Evolutionary conservation across 2,113 vertebrate species (phyloP).

Genomic region (Tyto alba): DNA sequence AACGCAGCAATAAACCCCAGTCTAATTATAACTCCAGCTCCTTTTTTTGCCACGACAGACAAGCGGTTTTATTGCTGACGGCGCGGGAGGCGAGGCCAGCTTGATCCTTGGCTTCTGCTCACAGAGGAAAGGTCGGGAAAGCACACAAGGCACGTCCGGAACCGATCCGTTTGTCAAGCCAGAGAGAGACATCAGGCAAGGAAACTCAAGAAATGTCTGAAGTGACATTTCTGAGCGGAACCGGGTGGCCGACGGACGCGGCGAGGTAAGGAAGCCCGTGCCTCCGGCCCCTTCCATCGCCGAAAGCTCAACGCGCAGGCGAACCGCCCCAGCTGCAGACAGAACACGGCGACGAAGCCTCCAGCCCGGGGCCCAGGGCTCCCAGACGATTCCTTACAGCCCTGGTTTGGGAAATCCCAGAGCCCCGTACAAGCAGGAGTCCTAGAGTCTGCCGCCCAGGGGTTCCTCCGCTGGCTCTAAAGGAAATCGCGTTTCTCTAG

Average conservation of each 20-base stretch:
- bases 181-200: not conserved
- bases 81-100: not conserved
- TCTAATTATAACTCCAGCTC: not conserved
- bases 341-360: accelerated
- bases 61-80: not conserved
- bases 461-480: not conserved
- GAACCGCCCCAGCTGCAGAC: not conserved
- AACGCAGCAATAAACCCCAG: not conserved
- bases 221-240: not conserved
- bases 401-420: not conserved
- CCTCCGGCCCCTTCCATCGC: not conserved
- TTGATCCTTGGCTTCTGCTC: not conserved
- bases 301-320: not conserved
- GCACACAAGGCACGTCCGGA: not conserved
- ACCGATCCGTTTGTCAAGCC: not conserved
- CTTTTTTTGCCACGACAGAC: not conserved
- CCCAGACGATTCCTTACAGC: accelerated
- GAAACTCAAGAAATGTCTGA: no score
- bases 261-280: accelerated
- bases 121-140: not conserved
- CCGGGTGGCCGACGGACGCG: accelerated
- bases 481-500: not conserved
- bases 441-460: not conserved
- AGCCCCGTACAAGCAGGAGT: not conserved
- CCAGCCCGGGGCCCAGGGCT: accelerated